These are phyloP conservation scores for Odobenus rosmarus DNA, from an alignment of 2,113 vertebrate genomes.

Conservation along the genomic window DNA sequence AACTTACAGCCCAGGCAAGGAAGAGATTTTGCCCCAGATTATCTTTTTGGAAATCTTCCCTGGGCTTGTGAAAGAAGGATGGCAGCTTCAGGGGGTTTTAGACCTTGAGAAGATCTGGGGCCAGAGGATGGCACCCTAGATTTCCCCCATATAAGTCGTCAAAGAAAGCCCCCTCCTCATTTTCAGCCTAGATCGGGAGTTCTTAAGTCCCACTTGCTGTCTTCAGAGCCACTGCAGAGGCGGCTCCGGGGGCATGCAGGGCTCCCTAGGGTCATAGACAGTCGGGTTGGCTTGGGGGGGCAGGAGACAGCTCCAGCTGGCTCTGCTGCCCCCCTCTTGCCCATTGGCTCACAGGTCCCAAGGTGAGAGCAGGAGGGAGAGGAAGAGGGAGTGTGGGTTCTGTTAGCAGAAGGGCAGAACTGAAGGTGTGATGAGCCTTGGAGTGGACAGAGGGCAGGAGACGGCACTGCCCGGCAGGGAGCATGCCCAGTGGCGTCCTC, in stretches of 20 bases:
- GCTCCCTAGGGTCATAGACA: background rate
- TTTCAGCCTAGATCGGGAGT: background rate
- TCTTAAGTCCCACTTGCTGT: background rate
- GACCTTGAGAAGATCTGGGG: background rate
- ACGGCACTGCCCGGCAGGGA: background rate
- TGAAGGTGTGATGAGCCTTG: background rate
- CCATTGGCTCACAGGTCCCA: background rate
- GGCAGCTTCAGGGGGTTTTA: background rate
- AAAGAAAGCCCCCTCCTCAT: background rate
- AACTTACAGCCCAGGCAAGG: background rate
- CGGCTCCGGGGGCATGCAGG: background rate
- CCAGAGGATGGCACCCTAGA: background rate
- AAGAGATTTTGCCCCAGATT: background rate
- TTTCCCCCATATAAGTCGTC: background rate
- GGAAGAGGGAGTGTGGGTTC: background rate
- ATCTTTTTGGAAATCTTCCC: background rate
- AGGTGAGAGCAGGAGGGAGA: constrained; percentile 37
- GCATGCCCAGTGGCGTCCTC: fast-evolving
- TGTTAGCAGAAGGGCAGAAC: background rate
- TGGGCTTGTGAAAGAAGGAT: background rate
- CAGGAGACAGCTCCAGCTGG: background rate
- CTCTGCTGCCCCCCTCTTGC: background rate
- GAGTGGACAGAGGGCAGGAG: background rate
- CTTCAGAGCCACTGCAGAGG: background rate
- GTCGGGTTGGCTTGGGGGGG: background rate